These are phyloP conservation scores for Brachionus manjavacas DNA, from an alignment of 1,140 invertebrate species.

Conservation along the genomic window DNA sequence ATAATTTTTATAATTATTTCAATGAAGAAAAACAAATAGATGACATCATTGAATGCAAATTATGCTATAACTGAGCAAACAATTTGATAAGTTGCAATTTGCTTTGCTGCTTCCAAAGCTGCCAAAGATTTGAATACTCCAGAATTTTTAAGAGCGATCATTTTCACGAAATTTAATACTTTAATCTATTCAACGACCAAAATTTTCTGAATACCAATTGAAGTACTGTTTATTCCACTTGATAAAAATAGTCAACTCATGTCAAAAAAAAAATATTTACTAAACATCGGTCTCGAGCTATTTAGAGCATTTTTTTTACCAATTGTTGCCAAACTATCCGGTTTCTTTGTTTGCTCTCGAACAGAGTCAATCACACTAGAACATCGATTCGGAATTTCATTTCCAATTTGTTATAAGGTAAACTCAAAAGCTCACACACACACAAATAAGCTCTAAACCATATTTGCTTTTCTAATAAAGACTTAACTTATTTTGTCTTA, in stretches of 20 bases:
- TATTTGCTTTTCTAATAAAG: conserved; percentile 25
- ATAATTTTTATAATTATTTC: no score
- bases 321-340: background rate
- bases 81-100: background rate
- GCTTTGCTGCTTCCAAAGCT: background rate
- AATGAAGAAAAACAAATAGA: no score
- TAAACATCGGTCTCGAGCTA: background rate
- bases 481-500: background rate
- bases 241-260: background rate
- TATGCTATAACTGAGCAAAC: background rate
- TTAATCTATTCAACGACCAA: background rate
- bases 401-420: background rate
- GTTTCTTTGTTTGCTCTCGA: background rate
- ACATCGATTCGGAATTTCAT: background rate
- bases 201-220: background rate
- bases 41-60: background rate
- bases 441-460: conserved; percentile 16
- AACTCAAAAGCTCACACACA: background rate
- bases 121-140: background rate
- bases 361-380: conserved; percentile 4
- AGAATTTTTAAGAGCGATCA: background rate
- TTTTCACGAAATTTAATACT: background rate
- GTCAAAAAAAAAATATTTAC: background rate
- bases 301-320: background rate
- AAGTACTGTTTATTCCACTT: background rate